Evolutionary conservation across 2,113 vertebrate genomes (phyloP).

Genomic region (Brienomyrus brachyistius): DNA sequence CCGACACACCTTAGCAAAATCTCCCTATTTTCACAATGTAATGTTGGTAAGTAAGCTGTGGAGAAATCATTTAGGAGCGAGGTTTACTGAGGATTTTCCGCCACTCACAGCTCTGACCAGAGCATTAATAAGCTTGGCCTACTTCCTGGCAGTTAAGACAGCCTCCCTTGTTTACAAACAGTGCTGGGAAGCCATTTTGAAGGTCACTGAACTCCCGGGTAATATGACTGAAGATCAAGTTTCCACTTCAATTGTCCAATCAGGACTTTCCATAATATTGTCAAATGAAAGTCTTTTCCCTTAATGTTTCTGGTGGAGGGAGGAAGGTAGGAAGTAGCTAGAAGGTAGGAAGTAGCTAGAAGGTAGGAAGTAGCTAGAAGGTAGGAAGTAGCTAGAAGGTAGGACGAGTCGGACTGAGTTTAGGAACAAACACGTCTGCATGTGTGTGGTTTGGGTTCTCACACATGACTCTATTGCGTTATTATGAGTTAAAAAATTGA

Average conservation of each 20-base stretch:
- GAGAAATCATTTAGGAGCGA: not conserved
- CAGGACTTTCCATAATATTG: not conserved
- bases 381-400: not conserved
- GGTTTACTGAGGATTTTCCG: not conserved
- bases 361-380: not conserved
- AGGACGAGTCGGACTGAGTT: not conserved
- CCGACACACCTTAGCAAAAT: not conserved
- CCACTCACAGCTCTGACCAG: not conserved
- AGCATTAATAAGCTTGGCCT: not conserved
- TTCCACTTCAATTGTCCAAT: not conserved
- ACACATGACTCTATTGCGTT: not conserved
- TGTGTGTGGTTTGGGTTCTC: not conserved
- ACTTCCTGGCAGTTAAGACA: not conserved
- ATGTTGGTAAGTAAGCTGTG: not conserved
- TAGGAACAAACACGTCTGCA: not conserved
- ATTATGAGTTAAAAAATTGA: not conserved
- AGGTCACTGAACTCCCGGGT: not conserved
- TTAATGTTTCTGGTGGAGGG: not conserved
- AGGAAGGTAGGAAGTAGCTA: not conserved
- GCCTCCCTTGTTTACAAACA: slow-evolving; percentile 2
- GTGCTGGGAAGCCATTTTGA: not conserved
- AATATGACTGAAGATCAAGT: not conserved
- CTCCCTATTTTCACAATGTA: not conserved
- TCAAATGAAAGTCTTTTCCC: not conserved
- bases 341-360: not conserved